Base-by-base conservation (phyloP, 2,797 vertebrate species). In the Epinephelus coioides region DNA sequence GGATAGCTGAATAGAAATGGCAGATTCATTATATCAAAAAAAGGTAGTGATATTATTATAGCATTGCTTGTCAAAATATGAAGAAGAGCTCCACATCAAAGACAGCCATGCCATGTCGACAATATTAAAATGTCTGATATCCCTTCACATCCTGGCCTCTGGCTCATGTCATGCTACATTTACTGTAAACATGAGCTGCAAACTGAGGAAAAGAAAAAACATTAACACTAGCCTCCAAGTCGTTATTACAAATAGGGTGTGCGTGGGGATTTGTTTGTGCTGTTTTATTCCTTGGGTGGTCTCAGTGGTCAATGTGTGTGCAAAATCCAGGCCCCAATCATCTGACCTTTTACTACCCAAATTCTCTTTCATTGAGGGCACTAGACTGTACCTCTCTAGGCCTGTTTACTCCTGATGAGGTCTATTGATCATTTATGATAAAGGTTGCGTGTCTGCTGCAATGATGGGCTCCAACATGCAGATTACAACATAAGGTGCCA, bases 171-270 rank as follows among this genome's bases (percentile, higher is more conserved):
- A 59, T 7, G 2, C n/a, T 55, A 68, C 23, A 74, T 79, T 79
- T 77, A 64, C 43, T 60, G 14, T 72, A 62, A 81, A 79, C 49
- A 69, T 30, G 51, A 78, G 64, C 30, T 50, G 27, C 59, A 66
- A 74, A 66, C n/a, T 50, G 27, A 53, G 13, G 7, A 3, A 11
- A 40, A 6, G 46, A 25, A 34, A 53, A 64, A 54, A 38, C 38
- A 72, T 67, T 5, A 44, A 61, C 14, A 57, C 15, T 3, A 53
- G 4, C 63, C 60, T 80, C 3, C 10, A 18, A 53, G 61, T 50
- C 2, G 1, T 50, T n/a, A 18, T 25, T 25, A 66, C 14, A 66
- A 61, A 50, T 30, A 61, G 21, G 6, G 10, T 43, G 49, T 56
- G 12, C 34, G 43, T 56, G 17, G 6, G 13, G 40, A 55, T 30